Evolutionary conservation across 2,113 vertebrate species (phyloP).

Genomic region (Sterrhoptilus dennistouni): DNA sequence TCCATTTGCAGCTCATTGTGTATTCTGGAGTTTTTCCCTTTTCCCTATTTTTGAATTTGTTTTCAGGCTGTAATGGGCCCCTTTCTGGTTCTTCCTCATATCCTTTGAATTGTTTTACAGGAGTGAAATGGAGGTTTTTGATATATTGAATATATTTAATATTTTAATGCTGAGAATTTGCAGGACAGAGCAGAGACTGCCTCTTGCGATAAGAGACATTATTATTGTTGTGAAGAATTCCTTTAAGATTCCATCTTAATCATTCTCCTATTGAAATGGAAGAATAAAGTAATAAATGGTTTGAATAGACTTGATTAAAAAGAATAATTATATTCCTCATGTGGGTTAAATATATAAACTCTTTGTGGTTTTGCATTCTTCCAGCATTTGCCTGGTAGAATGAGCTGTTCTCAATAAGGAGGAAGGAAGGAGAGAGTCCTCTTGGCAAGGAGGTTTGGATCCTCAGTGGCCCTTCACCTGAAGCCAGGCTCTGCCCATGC

Average conservation of each 20-base stretch:
- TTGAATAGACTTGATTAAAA: constrained; percentile 77
- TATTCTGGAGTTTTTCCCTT: background rate
- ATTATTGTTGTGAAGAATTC: constrained; percentile 73
- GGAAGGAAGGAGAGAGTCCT: background rate
- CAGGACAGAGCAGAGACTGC: constrained; percentile 67
- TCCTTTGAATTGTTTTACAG: constrained; percentile 46
- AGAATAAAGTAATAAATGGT: constrained; percentile 76
- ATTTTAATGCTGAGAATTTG: constrained; percentile 64
- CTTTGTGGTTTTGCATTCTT: constrained; percentile 54
- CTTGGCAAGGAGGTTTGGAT: background rate
- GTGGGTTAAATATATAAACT: constrained; percentile 69
- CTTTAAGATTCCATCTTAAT: constrained; percentile 76
- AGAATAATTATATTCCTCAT: constrained; percentile 71
- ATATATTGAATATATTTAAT: constrained; percentile 63
- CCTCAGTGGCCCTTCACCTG: background rate
- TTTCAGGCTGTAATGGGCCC: constrained; percentile 30
- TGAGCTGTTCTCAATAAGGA: background rate
- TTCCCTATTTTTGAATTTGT: constrained; percentile 13
- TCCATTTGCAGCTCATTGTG: constrained; percentile 32
- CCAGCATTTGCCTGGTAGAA: constrained; percentile 7
- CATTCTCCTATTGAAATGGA: constrained; percentile 71
- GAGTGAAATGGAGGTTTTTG: constrained; percentile 48
- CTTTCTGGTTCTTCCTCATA: constrained; percentile 28
- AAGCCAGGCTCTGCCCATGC: background rate
- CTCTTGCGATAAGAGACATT: constrained; percentile 66